Conservation (phyloP, 1,140 invertebrate genomes). For the roundworm (Caenorhabditis elegans) region DNA sequence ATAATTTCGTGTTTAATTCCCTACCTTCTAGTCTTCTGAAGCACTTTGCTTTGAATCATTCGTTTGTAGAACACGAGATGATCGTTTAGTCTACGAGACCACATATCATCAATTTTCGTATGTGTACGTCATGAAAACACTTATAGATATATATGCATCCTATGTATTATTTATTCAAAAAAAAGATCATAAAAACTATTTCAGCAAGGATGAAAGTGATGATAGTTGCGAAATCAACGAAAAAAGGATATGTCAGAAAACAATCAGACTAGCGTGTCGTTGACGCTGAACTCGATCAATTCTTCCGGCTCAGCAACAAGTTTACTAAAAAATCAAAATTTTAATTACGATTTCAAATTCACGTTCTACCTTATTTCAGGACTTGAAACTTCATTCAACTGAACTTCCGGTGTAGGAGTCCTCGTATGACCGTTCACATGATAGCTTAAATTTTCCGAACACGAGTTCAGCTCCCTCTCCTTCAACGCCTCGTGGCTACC, state of each 20-base stretch:
- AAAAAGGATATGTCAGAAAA: background rate
- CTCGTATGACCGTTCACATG: background rate
- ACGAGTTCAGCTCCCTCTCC: background rate
- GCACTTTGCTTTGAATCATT: background rate
- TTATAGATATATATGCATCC: constrained; percentile 4
- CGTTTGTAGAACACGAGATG: background rate
- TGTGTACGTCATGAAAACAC: constrained; percentile 7
- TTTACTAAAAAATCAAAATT: background rate
- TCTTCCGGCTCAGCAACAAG: background rate
- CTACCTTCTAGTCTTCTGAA: background rate
- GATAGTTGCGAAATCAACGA: background rate
- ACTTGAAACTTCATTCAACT: background rate
- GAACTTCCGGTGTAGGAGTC: background rate
- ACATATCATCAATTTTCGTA: constrained; percentile 9
- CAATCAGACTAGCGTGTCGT: background rate
- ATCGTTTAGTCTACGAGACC: background rate
- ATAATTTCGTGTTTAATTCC: too few species aligned
- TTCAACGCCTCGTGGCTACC: background rate
- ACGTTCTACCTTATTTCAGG: background rate
- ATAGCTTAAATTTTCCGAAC: background rate
- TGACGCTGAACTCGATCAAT: constrained; percentile 20
- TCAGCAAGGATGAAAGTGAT: background rate
- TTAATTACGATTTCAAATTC: background rate
- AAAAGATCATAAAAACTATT: background rate
- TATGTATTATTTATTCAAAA: constrained; percentile 6